phyloP scores from a whole-genome alignment of 2,113 vertebrate species.

The Sardina pilchardus region DNA sequence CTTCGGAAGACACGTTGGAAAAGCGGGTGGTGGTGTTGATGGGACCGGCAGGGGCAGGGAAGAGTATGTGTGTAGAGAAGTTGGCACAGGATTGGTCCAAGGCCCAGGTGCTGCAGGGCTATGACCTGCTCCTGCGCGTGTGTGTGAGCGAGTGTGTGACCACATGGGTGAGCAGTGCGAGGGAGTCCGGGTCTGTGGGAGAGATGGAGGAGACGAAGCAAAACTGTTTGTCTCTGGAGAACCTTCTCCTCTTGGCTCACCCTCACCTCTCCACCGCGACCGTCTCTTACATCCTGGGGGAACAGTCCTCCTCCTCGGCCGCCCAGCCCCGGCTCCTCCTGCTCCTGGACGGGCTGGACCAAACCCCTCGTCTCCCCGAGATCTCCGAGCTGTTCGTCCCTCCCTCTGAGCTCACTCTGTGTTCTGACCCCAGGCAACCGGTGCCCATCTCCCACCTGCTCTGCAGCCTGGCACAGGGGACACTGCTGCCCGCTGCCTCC shows the following conservation, averaged over 20 bases:
- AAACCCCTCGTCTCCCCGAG: constrained; percentile 43
- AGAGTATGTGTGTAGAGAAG: constrained; percentile 68
- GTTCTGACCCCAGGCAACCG: constrained; percentile 36
- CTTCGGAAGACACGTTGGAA: not conserved
- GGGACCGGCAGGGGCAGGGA: constrained; percentile 71
- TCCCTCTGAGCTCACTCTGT: not conserved
- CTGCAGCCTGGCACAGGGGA: constrained; percentile 63
- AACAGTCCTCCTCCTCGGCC: not conserved
- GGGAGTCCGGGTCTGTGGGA: constrained; percentile 19
- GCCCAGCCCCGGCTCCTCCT: constrained; percentile 56
- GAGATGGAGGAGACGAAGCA: not conserved
- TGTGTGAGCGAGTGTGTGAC: constrained; percentile 51
- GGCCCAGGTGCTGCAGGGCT: constrained; percentile 55
- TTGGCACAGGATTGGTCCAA: constrained; percentile 64
- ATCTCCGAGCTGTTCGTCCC: constrained; percentile 31
- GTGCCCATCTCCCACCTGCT: constrained; percentile 55
- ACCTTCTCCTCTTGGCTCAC: constrained; percentile 50
- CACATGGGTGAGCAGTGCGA: constrained; percentile 20
- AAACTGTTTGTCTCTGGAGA: constrained; percentile 44
- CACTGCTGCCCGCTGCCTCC: constrained; percentile 64
- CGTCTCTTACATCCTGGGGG: not conserved
- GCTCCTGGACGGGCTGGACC: constrained; percentile 71
- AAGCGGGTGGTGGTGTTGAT: constrained; percentile 50
- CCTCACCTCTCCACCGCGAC: constrained; percentile 40
- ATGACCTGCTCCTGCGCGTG: constrained; percentile 63